phyloP scores from a whole-genome alignment of 2,113 vertebrate genomes.

The Salminus brasiliensis region DNA sequence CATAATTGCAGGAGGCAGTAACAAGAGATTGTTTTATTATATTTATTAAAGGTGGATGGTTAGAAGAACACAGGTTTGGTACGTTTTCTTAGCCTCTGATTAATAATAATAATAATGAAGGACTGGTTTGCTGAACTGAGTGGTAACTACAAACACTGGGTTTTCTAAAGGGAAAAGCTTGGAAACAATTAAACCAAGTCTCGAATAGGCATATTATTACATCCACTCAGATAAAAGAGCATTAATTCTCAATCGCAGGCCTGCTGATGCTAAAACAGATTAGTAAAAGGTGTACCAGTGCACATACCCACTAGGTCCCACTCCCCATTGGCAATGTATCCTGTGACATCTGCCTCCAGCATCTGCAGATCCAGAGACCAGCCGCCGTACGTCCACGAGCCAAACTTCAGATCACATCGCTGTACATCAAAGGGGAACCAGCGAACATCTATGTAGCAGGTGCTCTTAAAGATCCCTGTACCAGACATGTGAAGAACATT shows the following conservation, averaged over 20 bases:
- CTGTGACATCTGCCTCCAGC: slow-evolving; percentile 67
- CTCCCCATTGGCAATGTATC: slow-evolving; percentile 74
- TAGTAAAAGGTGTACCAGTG: neutral
- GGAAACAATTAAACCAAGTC: too few species aligned
- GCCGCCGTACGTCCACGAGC: slow-evolving; percentile 74
- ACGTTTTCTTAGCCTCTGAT: too few species aligned
- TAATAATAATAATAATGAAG: too few species aligned
- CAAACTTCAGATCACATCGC: slow-evolving; percentile 74
- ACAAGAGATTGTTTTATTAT: neutral
- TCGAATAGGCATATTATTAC: too few species aligned
- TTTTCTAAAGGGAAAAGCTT: too few species aligned
- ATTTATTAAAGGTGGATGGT: too few species aligned
- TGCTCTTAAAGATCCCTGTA: slow-evolving; percentile 74
- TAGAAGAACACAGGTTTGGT: neutral
- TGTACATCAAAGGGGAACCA: slow-evolving; percentile 77
- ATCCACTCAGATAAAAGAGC: too few species aligned
- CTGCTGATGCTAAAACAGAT: too few species aligned
- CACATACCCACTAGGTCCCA: slow-evolving; percentile 74
- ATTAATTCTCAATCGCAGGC: too few species aligned
- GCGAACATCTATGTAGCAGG: slow-evolving; percentile 74
- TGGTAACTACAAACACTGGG: too few species aligned
- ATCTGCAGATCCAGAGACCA: slow-evolving; percentile 76
- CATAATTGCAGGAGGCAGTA: too few species aligned
- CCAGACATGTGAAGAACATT: neutral
- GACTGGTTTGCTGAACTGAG: too few species aligned